A percentile compares a stretch with the other conserved stretches of the same genome.
These are phyloP conservation scores for Silvanus unidentatus DNA, from an alignment of 2,888 invertebrate genomes.

Conservation along the genomic window DNA sequence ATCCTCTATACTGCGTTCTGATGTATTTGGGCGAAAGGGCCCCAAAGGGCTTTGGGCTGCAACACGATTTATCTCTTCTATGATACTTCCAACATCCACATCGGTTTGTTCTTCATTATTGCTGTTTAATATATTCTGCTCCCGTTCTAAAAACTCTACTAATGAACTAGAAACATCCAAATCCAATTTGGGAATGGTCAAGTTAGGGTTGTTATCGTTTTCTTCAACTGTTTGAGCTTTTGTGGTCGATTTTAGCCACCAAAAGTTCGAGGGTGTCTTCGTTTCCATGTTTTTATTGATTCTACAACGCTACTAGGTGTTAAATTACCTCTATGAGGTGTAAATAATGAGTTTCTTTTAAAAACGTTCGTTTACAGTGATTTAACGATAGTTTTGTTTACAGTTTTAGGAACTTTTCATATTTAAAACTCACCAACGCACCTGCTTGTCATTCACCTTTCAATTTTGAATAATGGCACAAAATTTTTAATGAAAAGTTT, in stretches of 20 bases:
- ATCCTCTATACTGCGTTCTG: conserved; percentile 54
- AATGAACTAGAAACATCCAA: conserved; percentile 36
- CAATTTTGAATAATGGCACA: too few relatives aligned
- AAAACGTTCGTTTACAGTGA: too few relatives aligned
- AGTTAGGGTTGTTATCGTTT: conserved; percentile 16
- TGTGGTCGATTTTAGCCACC: conserved; percentile 40
- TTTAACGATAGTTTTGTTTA: too few relatives aligned
- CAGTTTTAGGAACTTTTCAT: too few relatives aligned
- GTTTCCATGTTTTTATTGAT: conserved; percentile 40
- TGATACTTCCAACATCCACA: conserved; percentile 62
- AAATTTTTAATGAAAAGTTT: too few relatives aligned
- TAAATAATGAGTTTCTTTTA: too few relatives aligned
- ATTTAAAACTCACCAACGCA: too few relatives aligned
- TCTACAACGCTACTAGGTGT: conserved; percentile 6
- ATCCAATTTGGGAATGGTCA: conserved; percentile 26
- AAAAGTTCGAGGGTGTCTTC: conserved; percentile 29
- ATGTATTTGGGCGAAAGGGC: conserved; percentile 42
- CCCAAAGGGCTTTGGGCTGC: conserved; percentile 45
- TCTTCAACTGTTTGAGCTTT: conserved; percentile 19
- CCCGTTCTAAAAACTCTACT: conserved; percentile 40
- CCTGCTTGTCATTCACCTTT: too few relatives aligned
- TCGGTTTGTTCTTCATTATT: conserved; percentile 41
- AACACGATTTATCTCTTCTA: conserved; percentile 60
- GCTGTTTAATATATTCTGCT: conserved; percentile 29
- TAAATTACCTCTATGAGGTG: too few relatives aligned